These are phyloP conservation scores for Alligator sinensis DNA, from an alignment of 2,113 vertebrate genomes.

Conservation along the genomic window DNA sequence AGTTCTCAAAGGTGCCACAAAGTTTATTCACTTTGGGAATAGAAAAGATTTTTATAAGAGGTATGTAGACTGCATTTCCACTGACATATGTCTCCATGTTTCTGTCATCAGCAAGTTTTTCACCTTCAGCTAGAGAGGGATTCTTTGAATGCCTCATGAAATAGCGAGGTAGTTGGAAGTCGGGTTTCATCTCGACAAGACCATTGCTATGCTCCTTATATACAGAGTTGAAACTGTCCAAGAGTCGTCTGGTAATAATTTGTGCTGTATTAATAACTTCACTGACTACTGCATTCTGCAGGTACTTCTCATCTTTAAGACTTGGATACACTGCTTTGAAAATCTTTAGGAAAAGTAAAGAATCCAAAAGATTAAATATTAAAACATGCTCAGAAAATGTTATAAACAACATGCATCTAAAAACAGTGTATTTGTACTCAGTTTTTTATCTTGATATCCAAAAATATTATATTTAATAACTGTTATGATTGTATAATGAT, in stretches of 20 bases:
- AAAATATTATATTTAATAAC: too few species aligned
- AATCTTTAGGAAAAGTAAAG: constrained; percentile 77
- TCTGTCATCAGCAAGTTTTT: constrained; percentile 25
- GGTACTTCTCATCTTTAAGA: constrained; percentile 87
- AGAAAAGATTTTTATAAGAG: constrained; percentile 83
- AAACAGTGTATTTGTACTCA: too few species aligned
- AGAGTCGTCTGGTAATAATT: constrained; percentile 74
- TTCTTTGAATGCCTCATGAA: background rate
- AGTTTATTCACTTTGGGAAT: constrained; percentile 81
- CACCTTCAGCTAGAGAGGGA: background rate
- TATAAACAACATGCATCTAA: too few species aligned
- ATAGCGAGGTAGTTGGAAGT: background rate
- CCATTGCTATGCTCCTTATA: background rate
- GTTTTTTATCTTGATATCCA: too few species aligned
- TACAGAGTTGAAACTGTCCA: constrained; percentile 25
- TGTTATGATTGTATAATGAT: too few species aligned
- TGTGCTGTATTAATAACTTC: constrained; percentile 84
- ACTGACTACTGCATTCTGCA: constrained; percentile 79
- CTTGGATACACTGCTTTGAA: constrained; percentile 90
- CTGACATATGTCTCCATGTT: constrained; percentile 59
- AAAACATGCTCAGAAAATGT: background rate
- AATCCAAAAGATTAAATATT: background rate
- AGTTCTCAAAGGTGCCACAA: constrained; percentile 77
- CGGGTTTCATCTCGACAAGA: background rate
- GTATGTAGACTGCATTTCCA: constrained; percentile 79